These are phyloP conservation scores for Gari tellinella DNA, from an alignment of 2,888 invertebrate species.

Conservation along the genomic window DNA sequence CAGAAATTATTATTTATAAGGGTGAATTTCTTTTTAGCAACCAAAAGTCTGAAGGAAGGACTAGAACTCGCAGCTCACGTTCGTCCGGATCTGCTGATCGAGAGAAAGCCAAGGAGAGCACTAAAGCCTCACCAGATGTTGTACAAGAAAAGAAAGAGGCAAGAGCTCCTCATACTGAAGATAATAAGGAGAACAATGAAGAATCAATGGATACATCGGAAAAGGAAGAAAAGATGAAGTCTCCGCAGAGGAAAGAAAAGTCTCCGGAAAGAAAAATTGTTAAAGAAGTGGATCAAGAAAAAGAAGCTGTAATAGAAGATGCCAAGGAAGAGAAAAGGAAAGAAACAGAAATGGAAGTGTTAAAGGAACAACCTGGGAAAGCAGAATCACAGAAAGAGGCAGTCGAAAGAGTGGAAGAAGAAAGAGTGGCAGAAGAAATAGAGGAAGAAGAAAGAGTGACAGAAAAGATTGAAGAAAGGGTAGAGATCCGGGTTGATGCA, in stretches of 20 bases:
- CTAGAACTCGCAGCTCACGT: too few relatives aligned
- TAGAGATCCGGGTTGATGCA: conserved; percentile 15
- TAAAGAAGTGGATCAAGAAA: background rate
- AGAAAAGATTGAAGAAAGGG: conserved; percentile 6
- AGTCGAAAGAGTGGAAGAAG: conserved; percentile 6
- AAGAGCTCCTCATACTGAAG: too few relatives aligned
- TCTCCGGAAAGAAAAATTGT: background rate
- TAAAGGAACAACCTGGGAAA: background rate
- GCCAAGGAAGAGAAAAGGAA: background rate
- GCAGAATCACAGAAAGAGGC: background rate
- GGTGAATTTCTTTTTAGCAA: too few relatives aligned
- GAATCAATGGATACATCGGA: too few relatives aligned
- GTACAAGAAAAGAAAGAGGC: too few relatives aligned
- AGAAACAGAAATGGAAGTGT: background rate
- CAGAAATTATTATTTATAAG: too few relatives aligned
- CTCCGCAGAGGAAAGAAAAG: background rate
- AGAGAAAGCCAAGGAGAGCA: too few relatives aligned
- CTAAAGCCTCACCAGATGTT: too few relatives aligned
- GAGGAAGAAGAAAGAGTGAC: conserved; percentile 6
- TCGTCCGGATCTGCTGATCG: too few relatives aligned
- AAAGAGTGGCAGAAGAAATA: conserved; percentile 10
- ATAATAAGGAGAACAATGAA: too few relatives aligned
- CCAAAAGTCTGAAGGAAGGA: too few relatives aligned
- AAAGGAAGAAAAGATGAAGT: too few relatives aligned
- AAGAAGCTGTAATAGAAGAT: background rate